Percentiles rank a stretch among this genome's conserved stretches.
Conservation (phyloP, 2,113 vertebrate species). For the Neodon shergylaensis region DNA sequence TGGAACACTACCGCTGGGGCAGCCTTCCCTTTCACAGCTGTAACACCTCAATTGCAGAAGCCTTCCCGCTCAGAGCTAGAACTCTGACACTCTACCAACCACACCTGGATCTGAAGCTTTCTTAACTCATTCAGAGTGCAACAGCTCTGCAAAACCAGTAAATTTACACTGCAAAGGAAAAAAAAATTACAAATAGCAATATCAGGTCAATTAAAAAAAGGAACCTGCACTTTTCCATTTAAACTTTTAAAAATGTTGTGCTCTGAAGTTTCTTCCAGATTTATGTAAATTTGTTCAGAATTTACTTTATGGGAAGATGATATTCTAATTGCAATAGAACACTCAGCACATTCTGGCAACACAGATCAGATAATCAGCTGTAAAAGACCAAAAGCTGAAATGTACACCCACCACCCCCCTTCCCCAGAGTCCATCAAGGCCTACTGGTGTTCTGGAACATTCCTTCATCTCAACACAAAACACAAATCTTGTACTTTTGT, state of each 20-base stretch:
- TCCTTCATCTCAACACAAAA: background rate
- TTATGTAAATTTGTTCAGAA: constrained; percentile 23
- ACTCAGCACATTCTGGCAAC: constrained; percentile 20
- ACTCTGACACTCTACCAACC: background rate
- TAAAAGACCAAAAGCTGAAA: background rate
- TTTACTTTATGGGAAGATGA: constrained; percentile 26
- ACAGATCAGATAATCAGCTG: background rate
- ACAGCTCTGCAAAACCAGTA: constrained; percentile 31
- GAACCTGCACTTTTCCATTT: constrained; percentile 23
- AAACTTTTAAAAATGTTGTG: background rate
- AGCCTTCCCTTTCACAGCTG: no score
- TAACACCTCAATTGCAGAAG: no score
- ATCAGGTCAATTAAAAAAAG: background rate
- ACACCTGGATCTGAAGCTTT: background rate
- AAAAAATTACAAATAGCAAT: background rate
- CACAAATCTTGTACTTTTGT: background rate
- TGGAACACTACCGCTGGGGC: no score
- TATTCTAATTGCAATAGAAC: constrained; percentile 8
- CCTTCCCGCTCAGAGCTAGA: background rate
- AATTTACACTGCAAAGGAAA: background rate
- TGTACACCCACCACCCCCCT: background rate
- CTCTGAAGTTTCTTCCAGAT: constrained; percentile 11
- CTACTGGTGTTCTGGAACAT: background rate
- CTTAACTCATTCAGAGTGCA: background rate
- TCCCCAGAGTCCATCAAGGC: background rate